These are phyloP conservation scores for Notoglanidium macrostoma DNA, from an alignment of 2,797 vertebrate genomes.

Conservation along the genomic window DNA sequence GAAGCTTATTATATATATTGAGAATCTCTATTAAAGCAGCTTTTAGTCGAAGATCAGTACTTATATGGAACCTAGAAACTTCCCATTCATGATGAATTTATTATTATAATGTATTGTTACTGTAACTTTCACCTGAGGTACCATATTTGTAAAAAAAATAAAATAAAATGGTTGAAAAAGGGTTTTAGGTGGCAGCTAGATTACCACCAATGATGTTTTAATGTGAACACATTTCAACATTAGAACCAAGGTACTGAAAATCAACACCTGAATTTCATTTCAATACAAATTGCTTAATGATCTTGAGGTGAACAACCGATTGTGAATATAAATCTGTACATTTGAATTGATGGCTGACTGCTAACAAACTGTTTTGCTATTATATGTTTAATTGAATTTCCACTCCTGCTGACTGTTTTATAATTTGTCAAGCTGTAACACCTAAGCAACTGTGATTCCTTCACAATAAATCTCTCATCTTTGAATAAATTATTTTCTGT, in stretches of 20 bases:
- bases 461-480: constrained; percentile 58
- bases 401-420: constrained; percentile 44
- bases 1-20: constrained; percentile 22
- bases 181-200: constrained; percentile 29
- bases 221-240: constrained; percentile 24
- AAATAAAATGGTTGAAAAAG: not conserved
- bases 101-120: constrained; percentile 14
- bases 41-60: constrained; percentile 17
- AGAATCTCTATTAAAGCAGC: constrained; percentile 34
- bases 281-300: constrained; percentile 9
- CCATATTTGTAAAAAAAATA: constrained; percentile 36
- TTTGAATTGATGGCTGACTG: not conserved
- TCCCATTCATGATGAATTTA: constrained; percentile 20
- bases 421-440: constrained; percentile 46
- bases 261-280: constrained; percentile 5
- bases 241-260: constrained; percentile 1
- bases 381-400: constrained; percentile 2
- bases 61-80: constrained; percentile 27
- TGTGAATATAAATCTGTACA: not conserved
- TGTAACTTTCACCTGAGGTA: constrained; percentile 34
- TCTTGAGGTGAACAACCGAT: not conserved
- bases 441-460: constrained; percentile 53
- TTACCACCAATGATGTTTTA: constrained; percentile 20
- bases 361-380: not conserved
- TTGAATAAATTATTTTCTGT: constrained; percentile 25